Conservation (phyloP, 2,797 vertebrate species). For the Gallinago solitaria region DNA sequence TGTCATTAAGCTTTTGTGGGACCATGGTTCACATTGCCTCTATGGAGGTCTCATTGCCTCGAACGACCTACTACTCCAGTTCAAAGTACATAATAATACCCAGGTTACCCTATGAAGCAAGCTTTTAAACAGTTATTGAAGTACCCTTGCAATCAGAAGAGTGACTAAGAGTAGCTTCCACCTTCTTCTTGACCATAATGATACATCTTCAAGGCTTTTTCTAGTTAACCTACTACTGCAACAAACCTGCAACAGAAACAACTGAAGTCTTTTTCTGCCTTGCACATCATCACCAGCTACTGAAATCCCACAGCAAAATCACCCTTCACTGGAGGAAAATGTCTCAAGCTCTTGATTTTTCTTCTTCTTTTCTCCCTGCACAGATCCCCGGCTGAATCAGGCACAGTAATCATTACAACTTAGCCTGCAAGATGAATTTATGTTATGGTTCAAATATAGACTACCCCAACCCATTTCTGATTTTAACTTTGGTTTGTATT, state of each 20-base stretch:
- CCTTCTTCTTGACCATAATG: neutral
- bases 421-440: neutral
- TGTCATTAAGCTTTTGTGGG: slow-evolving; percentile 19
- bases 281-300: neutral
- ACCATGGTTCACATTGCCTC: neutral
- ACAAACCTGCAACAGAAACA: neutral
- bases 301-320: neutral
- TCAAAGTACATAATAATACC: neutral
- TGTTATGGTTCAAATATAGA: neutral
- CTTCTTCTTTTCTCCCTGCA: neutral
- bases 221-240: neutral
- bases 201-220: neutral
- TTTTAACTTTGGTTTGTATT: neutral
- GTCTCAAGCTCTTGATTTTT: neutral
- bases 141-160: neutral
- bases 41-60: slow-evolving; percentile 8
- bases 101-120: neutral
- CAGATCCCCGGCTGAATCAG: neutral
- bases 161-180: neutral
- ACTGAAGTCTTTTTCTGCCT: neutral
- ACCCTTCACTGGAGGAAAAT: neutral
- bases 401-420: neutral
- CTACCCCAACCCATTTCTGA: neutral
- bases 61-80: neutral
- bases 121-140: neutral